Percentiles rank a stretch among this genome's conserved stretches.
These are phyloP conservation scores for Amiota mariae DNA, from an alignment of 2,888 invertebrate genomes.

Conservation along the genomic window DNA sequence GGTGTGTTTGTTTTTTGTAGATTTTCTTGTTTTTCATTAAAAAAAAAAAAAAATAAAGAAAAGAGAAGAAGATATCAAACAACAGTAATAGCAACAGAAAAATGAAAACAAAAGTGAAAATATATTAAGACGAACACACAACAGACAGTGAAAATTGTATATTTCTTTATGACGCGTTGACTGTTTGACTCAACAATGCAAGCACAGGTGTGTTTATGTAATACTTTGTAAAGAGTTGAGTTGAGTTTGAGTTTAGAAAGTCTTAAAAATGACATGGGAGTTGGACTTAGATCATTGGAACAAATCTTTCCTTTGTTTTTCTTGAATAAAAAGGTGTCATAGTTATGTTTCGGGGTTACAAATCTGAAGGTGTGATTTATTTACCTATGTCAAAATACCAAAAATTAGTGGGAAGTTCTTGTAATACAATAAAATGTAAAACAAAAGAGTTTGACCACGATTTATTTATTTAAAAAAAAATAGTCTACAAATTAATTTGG, in stretches of 20 bases:
- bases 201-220: constrained; percentile 7
- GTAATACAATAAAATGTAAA: too few species aligned
- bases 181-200: too few species aligned
- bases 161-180: not conserved
- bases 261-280: not conserved
- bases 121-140: not conserved
- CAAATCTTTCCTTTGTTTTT: too few species aligned
- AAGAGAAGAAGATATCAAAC: not conserved
- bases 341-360: too few species aligned
- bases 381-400: too few species aligned
- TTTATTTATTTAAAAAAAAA: too few species aligned
- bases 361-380: too few species aligned
- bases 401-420: too few species aligned
- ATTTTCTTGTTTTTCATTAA: constrained; percentile 18
- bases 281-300: not conserved
- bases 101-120: constrained; percentile 22
- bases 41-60: too few species aligned
- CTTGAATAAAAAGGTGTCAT: too few species aligned
- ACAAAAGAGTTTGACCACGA: too few species aligned
- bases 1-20: not conserved
- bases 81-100: not conserved
- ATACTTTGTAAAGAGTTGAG: not conserved
- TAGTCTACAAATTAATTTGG: too few species aligned
- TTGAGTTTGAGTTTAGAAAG: not conserved
- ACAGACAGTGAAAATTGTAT: constrained; percentile 12